Conservation (phyloP, 2,888 invertebrate species). For the Portevinia maculata region DNA sequence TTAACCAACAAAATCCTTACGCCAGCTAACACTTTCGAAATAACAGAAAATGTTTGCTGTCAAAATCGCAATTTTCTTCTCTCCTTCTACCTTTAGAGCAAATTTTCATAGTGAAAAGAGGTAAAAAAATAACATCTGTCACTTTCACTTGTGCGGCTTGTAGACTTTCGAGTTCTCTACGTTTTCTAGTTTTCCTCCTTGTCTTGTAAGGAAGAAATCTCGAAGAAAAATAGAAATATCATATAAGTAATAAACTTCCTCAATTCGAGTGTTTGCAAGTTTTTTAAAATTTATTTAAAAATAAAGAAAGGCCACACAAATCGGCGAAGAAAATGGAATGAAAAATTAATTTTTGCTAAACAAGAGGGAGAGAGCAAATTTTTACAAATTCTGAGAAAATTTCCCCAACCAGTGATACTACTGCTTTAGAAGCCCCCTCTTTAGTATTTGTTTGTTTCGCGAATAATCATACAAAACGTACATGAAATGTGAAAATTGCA, state of each 20-base stretch:
- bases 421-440: conserved; percentile 4
- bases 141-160: conserved; percentile 75
- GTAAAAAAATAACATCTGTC: conserved; percentile 69
- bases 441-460: conserved; percentile 41
- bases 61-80: conserved; percentile 46
- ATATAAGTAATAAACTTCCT: not conserved
- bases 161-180: conserved; percentile 46
- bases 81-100: conserved; percentile 33
- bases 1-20: not conserved
- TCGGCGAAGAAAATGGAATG: conserved; percentile 49
- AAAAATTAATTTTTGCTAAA: conserved; percentile 64
- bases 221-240: not conserved
- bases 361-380: conserved; percentile 64
- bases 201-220: conserved; percentile 8
- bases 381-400: conserved; percentile 67
- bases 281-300: not conserved
- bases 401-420: conserved; percentile 69
- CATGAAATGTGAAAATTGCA: conserved; percentile 36
- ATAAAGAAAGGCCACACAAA: conserved; percentile 16
- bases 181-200: conserved; percentile 21
- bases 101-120: conserved; percentile 53
- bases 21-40: not conserved
- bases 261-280: not conserved
- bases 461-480: conserved; percentile 20
- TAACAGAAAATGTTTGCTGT: conserved; percentile 4